Evolutionary conservation across 2,888 invertebrate species (phyloP), one percentile per base, ranked within the genome.

Genomic region (Unio pictorum): DNA sequence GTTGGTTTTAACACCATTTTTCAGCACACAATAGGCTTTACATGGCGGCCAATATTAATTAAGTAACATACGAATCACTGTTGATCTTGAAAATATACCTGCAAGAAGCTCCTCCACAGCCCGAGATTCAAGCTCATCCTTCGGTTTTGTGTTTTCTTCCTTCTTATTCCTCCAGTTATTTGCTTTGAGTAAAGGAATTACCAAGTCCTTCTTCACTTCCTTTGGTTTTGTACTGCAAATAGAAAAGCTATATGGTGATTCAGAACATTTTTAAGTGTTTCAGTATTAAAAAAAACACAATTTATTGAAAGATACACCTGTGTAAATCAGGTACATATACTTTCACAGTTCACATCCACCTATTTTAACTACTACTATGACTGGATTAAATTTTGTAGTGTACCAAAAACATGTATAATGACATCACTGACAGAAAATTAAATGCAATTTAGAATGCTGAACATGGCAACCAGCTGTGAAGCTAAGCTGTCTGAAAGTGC

Each of bases 171-270:
- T 80, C 90, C 90, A 91, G 30, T 87, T 86, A 72, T 91, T 91
- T 64, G 88, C 86, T 55, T 81, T 81, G 34, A 91, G 90, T 45
- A 90, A 77, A 0, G 91, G 91, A 55, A 91, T 90, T 0, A 91
- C 85, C 66, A 80, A 80, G 65, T 81, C 78, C 61, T 83, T 81
- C 61, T 77, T 73, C 34, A 73, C 72, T 55, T 77, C 75, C 59
- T 79, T 74, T 28, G 77, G 74, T 63, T 80, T 80, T 8, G 76
- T 59, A 62, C 81, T 82, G 55, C 65, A 73, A 70, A 57, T 56
- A n/a, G n/a, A 57, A 55, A 64, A 66, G 54, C 20, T 4, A 57
- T 26, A 59, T 63, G 60, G 59, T 64, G 60, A 69, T 15, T 28
- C 15, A 45, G 3, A 45, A 11, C 15, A 23, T 45, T 45, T 45